Evolutionary conservation across 37 sponge, comb jelly and placozoan genomes (phyloP), one percentile per base, ranked within the genome.

Genomic region (Haliclona indistincta): DNA sequence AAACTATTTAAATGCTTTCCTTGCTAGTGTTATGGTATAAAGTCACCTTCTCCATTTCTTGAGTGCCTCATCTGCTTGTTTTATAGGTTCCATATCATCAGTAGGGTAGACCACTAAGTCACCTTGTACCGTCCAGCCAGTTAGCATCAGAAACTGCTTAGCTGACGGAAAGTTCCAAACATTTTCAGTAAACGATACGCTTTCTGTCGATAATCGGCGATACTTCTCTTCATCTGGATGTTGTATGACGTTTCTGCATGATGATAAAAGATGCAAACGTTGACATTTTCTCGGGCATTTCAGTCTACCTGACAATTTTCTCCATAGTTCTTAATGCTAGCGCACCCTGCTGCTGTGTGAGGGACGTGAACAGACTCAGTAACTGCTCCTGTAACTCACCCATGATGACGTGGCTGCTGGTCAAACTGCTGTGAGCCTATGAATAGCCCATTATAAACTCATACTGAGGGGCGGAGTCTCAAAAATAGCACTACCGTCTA

Each of bases 221-320:
- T 44, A 72, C 22, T 72, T 52, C 19, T 51, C 73, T 20, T 72
- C 52, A 3, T 33, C 55, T 3, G 73, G 73, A 8, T 72, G 53
- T 6, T 13, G 20, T 28, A 30, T 51, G 4, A 72, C 58, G 28
- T 72, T 72, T 30, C 73, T 72, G n/a, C 11, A 25, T 23, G 53
- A 23, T 7, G 15, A 60, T 10, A 22, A 60, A 20, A 25, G 15
- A n/a, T n/a, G n/a, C n/a, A n/a, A n/a, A n/a, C n/a, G n/a, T n/a
- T n/a, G n/a, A n/a, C n/a, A n/a, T n/a, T n/a, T n/a, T n/a, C n/a
- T n/a, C n/a, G n/a, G n/a, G n/a, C n/a, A n/a, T n/a, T n/a, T n/a
- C n/a, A n/a, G n/a, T n/a, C n/a, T n/a, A n/a, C n/a, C n/a, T n/a
- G n/a, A n/a, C n/a, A n/a, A n/a, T n/a, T n/a, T n/a, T n/a, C n/a